phyloP scores from a whole-genome alignment of 37 sponge, comb jelly and placozoan species.

The Ianthella basta region DNA sequence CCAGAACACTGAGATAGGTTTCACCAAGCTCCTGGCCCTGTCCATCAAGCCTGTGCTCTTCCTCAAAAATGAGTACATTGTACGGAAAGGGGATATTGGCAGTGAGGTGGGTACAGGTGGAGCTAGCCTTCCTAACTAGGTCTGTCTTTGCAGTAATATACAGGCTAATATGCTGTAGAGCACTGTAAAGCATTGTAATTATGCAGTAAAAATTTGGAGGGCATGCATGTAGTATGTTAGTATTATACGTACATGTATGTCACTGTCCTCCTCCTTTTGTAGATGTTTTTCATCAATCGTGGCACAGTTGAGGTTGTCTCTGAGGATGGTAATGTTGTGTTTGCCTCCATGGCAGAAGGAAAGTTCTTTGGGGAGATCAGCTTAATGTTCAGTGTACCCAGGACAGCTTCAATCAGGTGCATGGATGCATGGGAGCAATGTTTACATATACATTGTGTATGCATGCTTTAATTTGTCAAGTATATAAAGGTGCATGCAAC shows the following conservation, averaged over 20 bases:
- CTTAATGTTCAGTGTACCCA: constrained; percentile 55
- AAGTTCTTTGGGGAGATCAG: constrained; percentile 88
- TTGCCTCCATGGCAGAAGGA: constrained; percentile 69
- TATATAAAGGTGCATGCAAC: not conserved
- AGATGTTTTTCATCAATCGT: constrained; percentile 80
- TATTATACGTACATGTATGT: not conserved
- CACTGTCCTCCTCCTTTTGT: not conserved
- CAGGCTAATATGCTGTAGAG: too few species aligned
- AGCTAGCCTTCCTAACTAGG: too few species aligned
- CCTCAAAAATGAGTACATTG: constrained; percentile 72
- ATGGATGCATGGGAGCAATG: not conserved
- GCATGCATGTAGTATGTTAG: not conserved
- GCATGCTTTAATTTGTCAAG: not conserved
- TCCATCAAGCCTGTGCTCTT: constrained; percentile 75
- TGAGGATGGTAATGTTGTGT: constrained; percentile 71
- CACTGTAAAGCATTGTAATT: too few species aligned
- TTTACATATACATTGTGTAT: not conserved
- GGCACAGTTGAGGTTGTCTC: constrained; percentile 79
- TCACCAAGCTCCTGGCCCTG: constrained; percentile 77
- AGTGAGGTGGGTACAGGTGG: constrained; percentile 54
- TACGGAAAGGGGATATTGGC: constrained; percentile 80
- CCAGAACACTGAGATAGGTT: constrained; percentile 78
- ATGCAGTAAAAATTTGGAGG: too few species aligned
- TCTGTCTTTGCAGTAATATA: too few species aligned
- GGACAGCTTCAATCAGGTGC: constrained; percentile 72